These are phyloP conservation scores for Gisinianus flammeolus DNA, from an alignment of 2,888 invertebrate genomes.

Conservation along the genomic window DNA sequence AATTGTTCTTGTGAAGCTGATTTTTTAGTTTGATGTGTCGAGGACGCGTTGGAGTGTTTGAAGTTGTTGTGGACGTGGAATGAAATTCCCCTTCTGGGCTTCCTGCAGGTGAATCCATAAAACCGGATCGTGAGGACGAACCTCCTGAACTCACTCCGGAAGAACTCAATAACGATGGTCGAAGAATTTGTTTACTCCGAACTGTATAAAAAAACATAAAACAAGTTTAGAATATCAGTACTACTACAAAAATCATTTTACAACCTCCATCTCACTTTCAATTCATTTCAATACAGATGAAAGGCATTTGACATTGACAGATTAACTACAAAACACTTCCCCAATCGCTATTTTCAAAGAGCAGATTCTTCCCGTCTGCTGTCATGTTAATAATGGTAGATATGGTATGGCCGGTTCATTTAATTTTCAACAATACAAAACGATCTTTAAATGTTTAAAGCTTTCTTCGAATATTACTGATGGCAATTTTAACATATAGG, in stretches of 20 bases:
- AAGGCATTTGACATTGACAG: too few relatives aligned
- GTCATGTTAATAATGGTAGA: too few relatives aligned
- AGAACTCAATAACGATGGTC: constrained; percentile 55
- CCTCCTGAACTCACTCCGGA: constrained; percentile 44
- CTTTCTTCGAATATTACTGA: too few relatives aligned
- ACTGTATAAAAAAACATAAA: constrained; percentile 42
- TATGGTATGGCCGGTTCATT: too few relatives aligned
- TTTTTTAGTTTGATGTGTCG: constrained; percentile 60
- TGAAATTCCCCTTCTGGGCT: background rate
- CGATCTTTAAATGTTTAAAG: too few relatives aligned
- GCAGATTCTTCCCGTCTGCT: too few relatives aligned
- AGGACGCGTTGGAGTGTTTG: constrained; percentile 53
- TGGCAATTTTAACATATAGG: too few relatives aligned
- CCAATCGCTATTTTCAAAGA: too few relatives aligned
- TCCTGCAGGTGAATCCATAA: constrained; percentile 37
- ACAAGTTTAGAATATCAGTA: constrained; percentile 1
- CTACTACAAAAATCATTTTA: background rate
- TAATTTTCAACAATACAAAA: too few relatives aligned
- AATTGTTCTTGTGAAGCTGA: constrained; percentile 59
- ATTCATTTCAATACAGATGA: too few relatives aligned
- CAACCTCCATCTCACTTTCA: too few relatives aligned
- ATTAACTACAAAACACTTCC: too few relatives aligned
- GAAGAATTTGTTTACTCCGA: constrained; percentile 55
- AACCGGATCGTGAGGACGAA: constrained; percentile 49
- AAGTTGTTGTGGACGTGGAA: constrained; percentile 35